phyloP scores from a whole-genome alignment of 1,140 invertebrate genomes.

The Monochamus saltuarius region DNA sequence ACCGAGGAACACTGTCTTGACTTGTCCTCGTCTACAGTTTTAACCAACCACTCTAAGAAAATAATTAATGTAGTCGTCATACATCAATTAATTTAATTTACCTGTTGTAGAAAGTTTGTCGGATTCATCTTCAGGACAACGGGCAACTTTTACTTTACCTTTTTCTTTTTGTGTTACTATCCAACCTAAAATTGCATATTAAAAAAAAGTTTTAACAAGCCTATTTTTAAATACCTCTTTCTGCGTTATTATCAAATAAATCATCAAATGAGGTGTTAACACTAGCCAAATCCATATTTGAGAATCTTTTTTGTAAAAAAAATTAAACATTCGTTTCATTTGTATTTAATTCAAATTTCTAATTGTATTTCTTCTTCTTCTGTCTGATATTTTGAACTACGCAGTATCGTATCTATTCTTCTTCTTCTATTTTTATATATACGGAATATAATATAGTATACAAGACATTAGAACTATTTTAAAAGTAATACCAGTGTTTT shows the following conservation, averaged over 20 bases:
- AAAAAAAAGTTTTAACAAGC: background rate
- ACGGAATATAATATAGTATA: too few relatives aligned
- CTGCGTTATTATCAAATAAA: conserved; percentile 1
- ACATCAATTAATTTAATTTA: background rate
- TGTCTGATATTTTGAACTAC: too few relatives aligned
- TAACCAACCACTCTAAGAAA: conserved; percentile 15
- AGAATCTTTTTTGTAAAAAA: background rate
- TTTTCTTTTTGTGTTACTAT: conserved; percentile 17
- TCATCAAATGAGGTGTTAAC: background rate
- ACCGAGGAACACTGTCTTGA: background rate
- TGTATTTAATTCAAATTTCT: too few relatives aligned
- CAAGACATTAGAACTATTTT: too few relatives aligned
- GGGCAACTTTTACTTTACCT: conserved; percentile 6
- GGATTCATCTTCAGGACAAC: conserved; percentile 7
- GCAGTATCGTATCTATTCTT: too few relatives aligned
- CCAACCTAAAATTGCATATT: conserved; percentile 4
- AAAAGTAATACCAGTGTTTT: too few relatives aligned
- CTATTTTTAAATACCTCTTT: background rate
- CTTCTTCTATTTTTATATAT: too few relatives aligned
- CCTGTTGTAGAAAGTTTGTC: background rate
- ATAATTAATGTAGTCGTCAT: background rate
- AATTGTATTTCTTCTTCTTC: too few relatives aligned
- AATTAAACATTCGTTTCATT: too few relatives aligned
- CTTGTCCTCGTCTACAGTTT: background rate
- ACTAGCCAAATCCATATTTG: background rate